phyloP scores from a whole-genome alignment of 2,888 invertebrate species.

The Ectropis crepuscularia region DNA sequence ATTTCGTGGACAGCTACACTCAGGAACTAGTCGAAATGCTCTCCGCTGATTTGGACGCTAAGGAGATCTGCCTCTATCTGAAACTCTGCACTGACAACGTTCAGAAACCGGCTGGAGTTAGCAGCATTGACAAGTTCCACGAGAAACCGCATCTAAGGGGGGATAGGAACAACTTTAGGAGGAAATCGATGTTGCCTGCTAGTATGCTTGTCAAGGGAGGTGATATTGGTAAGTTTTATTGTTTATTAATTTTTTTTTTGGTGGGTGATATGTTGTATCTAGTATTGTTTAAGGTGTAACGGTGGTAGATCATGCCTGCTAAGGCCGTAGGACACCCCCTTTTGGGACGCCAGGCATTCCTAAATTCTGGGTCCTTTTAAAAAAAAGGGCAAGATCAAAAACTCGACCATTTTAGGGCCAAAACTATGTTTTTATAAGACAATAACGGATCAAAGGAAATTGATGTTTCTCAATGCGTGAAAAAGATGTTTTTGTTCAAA shows the following conservation, averaged over 20 bases:
- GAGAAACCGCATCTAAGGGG: constrained; percentile 65
- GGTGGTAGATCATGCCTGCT: no score
- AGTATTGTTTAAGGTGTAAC: not conserved
- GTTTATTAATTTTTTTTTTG: not conserved
- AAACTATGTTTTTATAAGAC: no score
- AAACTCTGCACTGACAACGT: constrained; percentile 87
- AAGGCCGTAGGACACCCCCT: no score
- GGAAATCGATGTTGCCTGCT: constrained; percentile 61
- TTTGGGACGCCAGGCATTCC: no score
- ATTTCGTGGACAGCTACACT: constrained; percentile 91
- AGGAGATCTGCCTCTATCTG: constrained; percentile 91
- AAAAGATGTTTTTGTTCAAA: no score
- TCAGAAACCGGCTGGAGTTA: constrained; percentile 61
- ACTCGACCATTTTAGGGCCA: no score
- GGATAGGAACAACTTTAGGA: constrained; percentile 70
- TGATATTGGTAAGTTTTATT: constrained; percentile 68
- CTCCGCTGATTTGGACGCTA: constrained; percentile 87
- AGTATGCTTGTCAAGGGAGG: constrained; percentile 58
- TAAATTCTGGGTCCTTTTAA: no score
- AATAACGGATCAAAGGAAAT: no score
- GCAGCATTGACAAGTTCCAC: constrained; percentile 66
- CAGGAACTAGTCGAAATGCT: constrained; percentile 91
- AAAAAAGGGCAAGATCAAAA: no score
- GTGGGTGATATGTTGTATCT: not conserved
- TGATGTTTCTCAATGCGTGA: no score